A percentile compares a stretch with the other conserved stretches of the same genome.
These are phyloP conservation scores for Andrena flavipes DNA, from an alignment of 2,888 invertebrate species.

Conservation along the genomic window DNA sequence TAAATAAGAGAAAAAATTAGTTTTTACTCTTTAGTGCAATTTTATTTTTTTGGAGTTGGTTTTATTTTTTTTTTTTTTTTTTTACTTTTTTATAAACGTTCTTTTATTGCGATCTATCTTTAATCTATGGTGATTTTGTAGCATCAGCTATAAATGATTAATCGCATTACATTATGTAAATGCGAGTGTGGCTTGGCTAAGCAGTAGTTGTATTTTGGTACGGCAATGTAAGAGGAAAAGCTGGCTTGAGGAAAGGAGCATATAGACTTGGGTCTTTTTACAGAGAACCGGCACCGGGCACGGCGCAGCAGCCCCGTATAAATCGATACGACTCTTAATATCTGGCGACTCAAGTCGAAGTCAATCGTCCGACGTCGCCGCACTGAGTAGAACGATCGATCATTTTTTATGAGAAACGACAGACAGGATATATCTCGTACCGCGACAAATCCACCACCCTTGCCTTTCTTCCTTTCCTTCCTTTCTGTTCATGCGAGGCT, in stretches of 20 bases:
- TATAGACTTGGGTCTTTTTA: constrained; percentile 51
- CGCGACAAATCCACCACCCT: constrained; percentile 63
- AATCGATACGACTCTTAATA: constrained; percentile 68
- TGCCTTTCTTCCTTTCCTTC: constrained; percentile 29
- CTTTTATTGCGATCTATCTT: neutral
- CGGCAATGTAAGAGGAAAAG: constrained; percentile 40
- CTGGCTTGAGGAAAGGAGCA: constrained; percentile 11
- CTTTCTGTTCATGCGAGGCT: constrained; percentile 46
- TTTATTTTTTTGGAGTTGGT: too few relatives aligned
- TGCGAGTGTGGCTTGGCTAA: neutral
- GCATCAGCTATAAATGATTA: neutral
- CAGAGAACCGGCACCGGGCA: constrained; percentile 14
- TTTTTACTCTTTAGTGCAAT: too few relatives aligned
- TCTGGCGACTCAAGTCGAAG: constrained; percentile 55
- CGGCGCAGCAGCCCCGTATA: constrained; percentile 39
- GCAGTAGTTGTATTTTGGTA: neutral
- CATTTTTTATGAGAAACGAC: constrained; percentile 77
- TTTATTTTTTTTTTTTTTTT: too few relatives aligned
- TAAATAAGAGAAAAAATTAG: too few relatives aligned
- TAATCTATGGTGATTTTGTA: neutral
- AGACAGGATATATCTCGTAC: constrained; percentile 54
- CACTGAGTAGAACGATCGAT: constrained; percentile 68
- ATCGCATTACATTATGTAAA: neutral
- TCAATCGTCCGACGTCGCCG: constrained; percentile 58
- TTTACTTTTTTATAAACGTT: too few relatives aligned